Percentiles rank a stretch among this genome's conserved stretches.
phyloP scores from a whole-genome alignment of 2,113 vertebrate genomes.

The Atlantisia rogersi region DNA sequence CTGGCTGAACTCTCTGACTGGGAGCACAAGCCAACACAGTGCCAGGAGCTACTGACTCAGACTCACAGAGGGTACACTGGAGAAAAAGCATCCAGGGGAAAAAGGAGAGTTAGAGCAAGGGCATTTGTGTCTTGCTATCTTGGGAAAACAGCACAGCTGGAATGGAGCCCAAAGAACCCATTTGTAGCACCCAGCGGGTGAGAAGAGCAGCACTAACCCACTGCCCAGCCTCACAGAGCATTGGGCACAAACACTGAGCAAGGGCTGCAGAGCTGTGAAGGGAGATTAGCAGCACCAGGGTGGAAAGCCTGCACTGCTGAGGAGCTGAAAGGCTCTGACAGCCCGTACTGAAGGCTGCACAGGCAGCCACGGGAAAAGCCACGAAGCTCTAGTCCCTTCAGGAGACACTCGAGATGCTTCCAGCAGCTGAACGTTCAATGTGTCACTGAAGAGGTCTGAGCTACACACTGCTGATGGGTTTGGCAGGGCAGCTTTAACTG shows the following conservation, averaged over 20 bases:
- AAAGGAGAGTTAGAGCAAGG: not conserved
- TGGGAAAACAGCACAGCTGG: accelerated
- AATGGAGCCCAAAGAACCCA: not conserved
- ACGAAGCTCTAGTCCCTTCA: not conserved
- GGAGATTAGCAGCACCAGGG: accelerated
- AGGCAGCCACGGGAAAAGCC: accelerated
- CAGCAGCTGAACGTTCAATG: accelerated
- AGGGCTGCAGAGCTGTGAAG: not conserved
- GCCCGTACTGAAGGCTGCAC: accelerated
- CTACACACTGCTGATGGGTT: accelerated
- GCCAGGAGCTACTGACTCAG: slow-evolving; percentile 62
- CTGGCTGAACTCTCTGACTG: slow-evolving; percentile 60
- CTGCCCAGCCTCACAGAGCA: accelerated
- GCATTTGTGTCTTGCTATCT: accelerated
- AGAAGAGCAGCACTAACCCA: not conserved
- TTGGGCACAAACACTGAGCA: accelerated
- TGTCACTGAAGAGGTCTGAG: not conserved
- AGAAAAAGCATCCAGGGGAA: slow-evolving; percentile 36
- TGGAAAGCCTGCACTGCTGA: not conserved
- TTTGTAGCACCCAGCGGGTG: accelerated
- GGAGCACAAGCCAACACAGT: slow-evolving; percentile 1
- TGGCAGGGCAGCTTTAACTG: not conserved
- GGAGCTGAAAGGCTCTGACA: not conserved
- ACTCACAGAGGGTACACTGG: not conserved
- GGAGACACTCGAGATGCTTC: not conserved